These are phyloP conservation scores for Idris sp. DNA, from an alignment of 1,140 invertebrate genomes.

Conservation along the genomic window DNA sequence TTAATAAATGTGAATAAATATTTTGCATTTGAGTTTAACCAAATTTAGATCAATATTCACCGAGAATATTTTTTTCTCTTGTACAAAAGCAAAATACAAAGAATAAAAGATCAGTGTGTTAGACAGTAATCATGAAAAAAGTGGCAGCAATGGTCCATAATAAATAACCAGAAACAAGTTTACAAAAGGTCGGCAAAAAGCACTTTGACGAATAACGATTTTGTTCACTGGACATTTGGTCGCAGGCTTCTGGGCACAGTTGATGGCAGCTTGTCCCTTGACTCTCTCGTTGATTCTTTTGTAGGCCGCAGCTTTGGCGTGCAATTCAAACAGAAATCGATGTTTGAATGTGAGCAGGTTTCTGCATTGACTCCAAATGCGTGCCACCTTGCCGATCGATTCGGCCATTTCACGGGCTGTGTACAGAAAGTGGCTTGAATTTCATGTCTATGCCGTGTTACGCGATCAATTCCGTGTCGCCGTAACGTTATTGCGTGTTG, in stretches of 20 bases:
- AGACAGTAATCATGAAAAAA: conserved; percentile 8
- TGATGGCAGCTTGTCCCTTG: conserved; percentile 43
- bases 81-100: too few species aligned
- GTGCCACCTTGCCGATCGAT: conserved; percentile 54
- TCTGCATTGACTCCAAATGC: conserved; percentile 40
- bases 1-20: too few species aligned
- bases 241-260: conserved; percentile 22
- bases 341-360: conserved; percentile 46
- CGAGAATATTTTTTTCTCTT: too few species aligned
- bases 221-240: conserved; percentile 24
- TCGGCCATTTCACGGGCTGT: conserved; percentile 49
- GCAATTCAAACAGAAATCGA: conserved; percentile 54
- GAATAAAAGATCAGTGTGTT: too few species aligned
- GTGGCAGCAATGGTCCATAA: conserved; percentile 9
- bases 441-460: conserved; percentile 45
- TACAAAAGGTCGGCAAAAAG: conserved; percentile 21
- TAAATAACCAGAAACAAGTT: conserved; percentile 21
- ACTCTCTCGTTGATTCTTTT: conserved; percentile 41
- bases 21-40: too few species aligned
- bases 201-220: conserved; percentile 30
- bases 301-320: conserved; percentile 24
- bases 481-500: conserved; percentile 42
- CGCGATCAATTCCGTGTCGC: conserved; percentile 20
- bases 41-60: too few species aligned
- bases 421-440: conserved; percentile 45